Conservation (phyloP, 2,113 vertebrate genomes). For the Chlorodrepanis virens region DNA sequence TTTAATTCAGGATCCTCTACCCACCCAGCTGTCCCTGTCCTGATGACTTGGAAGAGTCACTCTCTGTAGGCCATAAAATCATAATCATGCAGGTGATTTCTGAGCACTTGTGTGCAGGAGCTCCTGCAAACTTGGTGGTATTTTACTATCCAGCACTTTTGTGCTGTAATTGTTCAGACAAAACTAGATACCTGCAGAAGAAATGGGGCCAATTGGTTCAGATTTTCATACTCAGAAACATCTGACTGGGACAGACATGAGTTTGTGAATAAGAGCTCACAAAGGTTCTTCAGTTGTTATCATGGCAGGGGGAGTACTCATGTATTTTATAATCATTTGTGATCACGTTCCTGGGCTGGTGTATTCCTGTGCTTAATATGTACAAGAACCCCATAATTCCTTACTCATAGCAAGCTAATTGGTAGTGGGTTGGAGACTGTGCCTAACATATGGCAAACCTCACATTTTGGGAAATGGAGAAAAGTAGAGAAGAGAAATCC, state of each 20-base stretch:
- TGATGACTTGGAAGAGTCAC: background rate
- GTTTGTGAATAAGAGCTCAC: background rate
- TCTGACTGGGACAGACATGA: background rate
- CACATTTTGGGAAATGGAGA: background rate
- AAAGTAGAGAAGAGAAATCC: background rate
- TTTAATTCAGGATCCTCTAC: background rate
- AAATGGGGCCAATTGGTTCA: background rate
- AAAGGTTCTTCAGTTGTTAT: background rate
- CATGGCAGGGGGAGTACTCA: background rate
- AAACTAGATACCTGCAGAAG: background rate
- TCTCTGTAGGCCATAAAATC: background rate
- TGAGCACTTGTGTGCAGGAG: background rate
- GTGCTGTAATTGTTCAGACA: background rate
- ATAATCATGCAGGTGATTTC: background rate
- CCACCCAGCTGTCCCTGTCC: background rate
- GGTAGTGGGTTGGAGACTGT: background rate
- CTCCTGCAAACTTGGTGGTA: background rate
- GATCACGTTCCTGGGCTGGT: background rate
- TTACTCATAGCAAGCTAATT: background rate
- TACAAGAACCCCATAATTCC: background rate
- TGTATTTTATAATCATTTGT: accelerated
- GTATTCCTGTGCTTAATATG: background rate
- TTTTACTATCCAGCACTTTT: background rate
- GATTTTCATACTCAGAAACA: background rate
- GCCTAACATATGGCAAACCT: background rate